Conservation (phyloP, 1,140 invertebrate species). For the Drosophila tropicalis region DNA sequence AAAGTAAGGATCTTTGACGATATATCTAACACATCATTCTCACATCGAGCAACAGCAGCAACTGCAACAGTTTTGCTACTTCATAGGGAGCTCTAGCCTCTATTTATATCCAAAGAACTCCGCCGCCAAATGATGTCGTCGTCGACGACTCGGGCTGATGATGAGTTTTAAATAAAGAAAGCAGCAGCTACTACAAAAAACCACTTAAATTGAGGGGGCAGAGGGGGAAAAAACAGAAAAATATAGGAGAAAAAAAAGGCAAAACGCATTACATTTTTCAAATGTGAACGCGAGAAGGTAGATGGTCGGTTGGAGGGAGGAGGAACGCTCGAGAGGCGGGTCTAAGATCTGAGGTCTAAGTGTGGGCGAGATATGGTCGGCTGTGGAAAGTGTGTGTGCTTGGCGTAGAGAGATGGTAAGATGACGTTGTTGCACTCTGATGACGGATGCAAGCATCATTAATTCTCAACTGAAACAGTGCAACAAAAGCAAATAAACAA, state of each 20-base stretch:
- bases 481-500: constrained; percentile 42
- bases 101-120: constrained; percentile 72
- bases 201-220: constrained; percentile 53
- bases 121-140: constrained; percentile 75
- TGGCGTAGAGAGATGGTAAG: background rate
- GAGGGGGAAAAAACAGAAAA: constrained; percentile 12
- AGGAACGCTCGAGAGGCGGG: constrained; percentile 17
- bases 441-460: constrained; percentile 81
- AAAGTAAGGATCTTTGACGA: background rate
- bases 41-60: constrained; percentile 17
- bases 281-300: constrained; percentile 40
- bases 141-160: constrained; percentile 47
- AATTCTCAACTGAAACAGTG: constrained; percentile 68
- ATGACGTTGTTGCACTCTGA: constrained; percentile 53
- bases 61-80: constrained; percentile 38
- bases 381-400: constrained; percentile 27
- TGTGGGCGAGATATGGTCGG: constrained; percentile 30
- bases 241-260: background rate
- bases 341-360: constrained; percentile 10
- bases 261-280: constrained; percentile 72
- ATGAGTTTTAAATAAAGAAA: constrained; percentile 78
- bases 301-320: background rate
- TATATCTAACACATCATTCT: constrained; percentile 61
- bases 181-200: constrained; percentile 41
- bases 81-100: constrained; percentile 43